Conservation (phyloP, 1,140 invertebrate species). For the Helicoverpa zea region DNA sequence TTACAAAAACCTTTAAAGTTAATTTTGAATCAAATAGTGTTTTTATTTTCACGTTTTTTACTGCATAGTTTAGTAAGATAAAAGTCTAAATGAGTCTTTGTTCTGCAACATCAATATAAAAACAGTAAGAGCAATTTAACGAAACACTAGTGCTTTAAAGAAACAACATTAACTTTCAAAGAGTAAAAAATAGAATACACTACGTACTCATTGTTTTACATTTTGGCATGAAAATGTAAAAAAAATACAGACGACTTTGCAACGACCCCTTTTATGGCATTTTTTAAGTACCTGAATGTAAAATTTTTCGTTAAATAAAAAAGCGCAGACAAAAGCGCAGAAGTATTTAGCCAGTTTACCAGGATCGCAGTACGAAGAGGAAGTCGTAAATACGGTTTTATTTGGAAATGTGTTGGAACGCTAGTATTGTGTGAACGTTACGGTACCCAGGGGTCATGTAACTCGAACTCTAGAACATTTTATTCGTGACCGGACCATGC, state of each 20-base stretch:
- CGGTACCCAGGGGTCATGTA: constrained; percentile 69
- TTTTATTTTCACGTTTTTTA: too few species aligned
- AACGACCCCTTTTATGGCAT: constrained; percentile 34
- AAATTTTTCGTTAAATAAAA: constrained; percentile 44
- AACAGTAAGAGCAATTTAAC: neutral
- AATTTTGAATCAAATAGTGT: too few species aligned
- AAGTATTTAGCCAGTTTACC: constrained; percentile 46
- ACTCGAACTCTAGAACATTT: constrained; percentile 61
- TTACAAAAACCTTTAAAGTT: too few species aligned
- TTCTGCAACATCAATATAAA: neutral
- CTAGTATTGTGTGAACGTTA: constrained; percentile 68
- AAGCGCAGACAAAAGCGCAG: constrained; percentile 36
- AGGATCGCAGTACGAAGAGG: constrained; percentile 56
- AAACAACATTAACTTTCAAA: neutral
- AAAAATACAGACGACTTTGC: constrained; percentile 16
- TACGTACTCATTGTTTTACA: constrained; percentile 13
- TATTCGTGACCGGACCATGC: constrained; percentile 56
- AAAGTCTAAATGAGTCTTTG: too few species aligned
- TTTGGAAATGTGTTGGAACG: constrained; percentile 69
- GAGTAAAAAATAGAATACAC: constrained; percentile 8
- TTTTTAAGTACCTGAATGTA: constrained; percentile 41
- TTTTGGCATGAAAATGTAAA: constrained; percentile 24
- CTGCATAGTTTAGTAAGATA: too few species aligned
- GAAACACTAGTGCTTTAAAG: neutral
- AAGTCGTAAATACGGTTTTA: constrained; percentile 76